Evolutionary conservation across 2,888 invertebrate genomes (phyloP), one percentile per base, ranked within the genome.

Genomic region (Tenthredo livida): DNA sequence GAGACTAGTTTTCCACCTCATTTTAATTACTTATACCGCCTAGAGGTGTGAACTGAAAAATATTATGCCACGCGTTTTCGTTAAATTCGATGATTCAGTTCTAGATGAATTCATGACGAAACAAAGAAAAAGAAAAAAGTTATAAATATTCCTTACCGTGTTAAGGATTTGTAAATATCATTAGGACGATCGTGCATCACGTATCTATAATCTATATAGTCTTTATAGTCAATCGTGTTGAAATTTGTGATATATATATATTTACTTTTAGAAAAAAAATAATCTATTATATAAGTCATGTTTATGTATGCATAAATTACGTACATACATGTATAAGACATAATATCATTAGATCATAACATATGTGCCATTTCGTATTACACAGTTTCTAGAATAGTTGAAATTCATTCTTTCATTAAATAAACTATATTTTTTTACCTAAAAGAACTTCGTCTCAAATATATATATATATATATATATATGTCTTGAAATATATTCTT

Each of bases 241-340:
- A 80, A 61, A 61, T 67, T 80, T 80, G 80, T 80, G 58, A 80
- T 80, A 80, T 61, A 77, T 61, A 77, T 77, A 29, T 77, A 33
- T 33, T 77, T 50, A 54, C 29, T 77, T 77, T n/a, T 50, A 47
- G 2, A 17, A 33, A 17, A 21, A 73, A 77, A 33, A 33, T 50
- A 50, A 54, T 17, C 50, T 50, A 17, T 54, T 21, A 61, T 61
- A 43, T 58, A 17, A 17, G 21, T 7, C 15, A 58, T 4, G 33
- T 37, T 17, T 47, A 47, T 47, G 47, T 47, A 47, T 5, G 33
- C 67, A 33, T 67, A 33, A 67, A 33, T 67, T 33, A 67, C 67
- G 12, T 29, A 33, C 29, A 67, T 15, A 15, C 67, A 67, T 67
- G 67, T 67, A 33, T 21, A 33, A 0, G 17, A 33, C 67, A 33